Base-by-base conservation (phyloP, 2,113 vertebrate genomes). In the Larimichthys polyactis region DNA sequence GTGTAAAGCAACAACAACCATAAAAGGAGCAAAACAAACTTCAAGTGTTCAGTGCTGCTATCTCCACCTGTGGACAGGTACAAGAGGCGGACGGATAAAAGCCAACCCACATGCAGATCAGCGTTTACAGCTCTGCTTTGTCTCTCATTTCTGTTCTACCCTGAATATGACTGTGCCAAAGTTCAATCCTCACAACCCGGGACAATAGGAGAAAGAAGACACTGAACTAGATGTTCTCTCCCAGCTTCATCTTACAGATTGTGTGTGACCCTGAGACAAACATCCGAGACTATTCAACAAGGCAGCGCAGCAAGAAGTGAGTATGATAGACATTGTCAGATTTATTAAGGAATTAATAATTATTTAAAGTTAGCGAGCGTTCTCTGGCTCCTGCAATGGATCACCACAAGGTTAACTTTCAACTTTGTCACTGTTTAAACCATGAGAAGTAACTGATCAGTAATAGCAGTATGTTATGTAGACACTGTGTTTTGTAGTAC, bases 201-300 rank as follows among this genome's bases (percentile, higher is more conserved):
- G 52, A 93, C 93, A 94, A 91, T 44, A 85, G 84, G 51, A 51
- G 80, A 90, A 79, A 92, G 48, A 88, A 86, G 87, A 89, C 86
- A 88, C 90, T 91, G 63, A 62, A 85, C 89, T 80, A 54, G 70
- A 72, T 52, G 59, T 89, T 65, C 73, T 62, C 27, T 7, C 4
- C 44, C 49, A 74, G 92, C 73, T 77, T 91, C 84, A 54, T 11
- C 54, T 92, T 81, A 85, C 92, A 81, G 62, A 74, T 72, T 55
- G 77, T 67, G 60, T 24, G 62, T 24, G 29, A 59, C 52, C 36
- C 78, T 3, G 62, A 76, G 64, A 72, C 63, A 67, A 71, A 75
- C 69, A 75, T 72, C 73, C 48, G 62, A 74, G 29, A 75, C 55
- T 24, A 14, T 82, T 73, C 20, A 69, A 20, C 62, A 22, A 72